A percentile compares a stretch with the other conserved stretches of the same genome.
These are phyloP conservation scores for Congeria kusceri DNA, from an alignment of 2,888 invertebrate species.

Conservation along the genomic window DNA sequence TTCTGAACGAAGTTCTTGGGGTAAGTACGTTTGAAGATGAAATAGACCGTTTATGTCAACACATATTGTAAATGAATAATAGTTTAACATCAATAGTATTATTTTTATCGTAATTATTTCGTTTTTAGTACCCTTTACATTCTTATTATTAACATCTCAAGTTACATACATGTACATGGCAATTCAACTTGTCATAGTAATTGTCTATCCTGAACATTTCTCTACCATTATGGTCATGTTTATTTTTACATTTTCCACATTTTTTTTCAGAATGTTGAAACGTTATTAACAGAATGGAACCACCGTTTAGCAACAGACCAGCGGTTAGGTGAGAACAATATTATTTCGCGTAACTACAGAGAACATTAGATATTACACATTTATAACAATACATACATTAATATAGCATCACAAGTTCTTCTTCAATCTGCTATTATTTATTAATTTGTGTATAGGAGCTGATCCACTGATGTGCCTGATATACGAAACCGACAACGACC, in stretches of 20 bases:
- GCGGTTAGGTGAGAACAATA: slow-evolving; percentile 60
- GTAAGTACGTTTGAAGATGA: neutral
- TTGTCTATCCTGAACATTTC: neutral
- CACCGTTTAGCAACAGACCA: slow-evolving; percentile 52
- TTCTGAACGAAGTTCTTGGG: slow-evolving; percentile 45
- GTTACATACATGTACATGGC: too few relatives aligned
- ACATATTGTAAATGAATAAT: neutral
- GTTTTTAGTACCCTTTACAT: too few relatives aligned
- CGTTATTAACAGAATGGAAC: slow-evolving; percentile 41
- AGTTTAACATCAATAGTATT: slow-evolving; percentile 12
- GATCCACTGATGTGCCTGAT: slow-evolving; percentile 60
- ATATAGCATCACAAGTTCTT: neutral
- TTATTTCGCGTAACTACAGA: neutral
- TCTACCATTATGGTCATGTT: neutral
- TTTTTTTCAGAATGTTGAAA: slow-evolving; percentile 52
- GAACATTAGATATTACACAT: neutral
- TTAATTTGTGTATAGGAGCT: slow-evolving; percentile 24
- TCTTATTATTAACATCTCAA: too few relatives aligned
- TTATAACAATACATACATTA: neutral
- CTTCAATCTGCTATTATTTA: neutral
- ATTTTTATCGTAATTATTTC: slow-evolving; percentile 31
- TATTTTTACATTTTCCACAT: too few relatives aligned
- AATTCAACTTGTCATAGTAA: neutral
- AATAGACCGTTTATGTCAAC: too few relatives aligned
- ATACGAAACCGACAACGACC: slow-evolving; percentile 52